These are phyloP conservation scores for Trachymyrmex cornetzi DNA, from an alignment of 1,140 invertebrate genomes.

Conservation along the genomic window DNA sequence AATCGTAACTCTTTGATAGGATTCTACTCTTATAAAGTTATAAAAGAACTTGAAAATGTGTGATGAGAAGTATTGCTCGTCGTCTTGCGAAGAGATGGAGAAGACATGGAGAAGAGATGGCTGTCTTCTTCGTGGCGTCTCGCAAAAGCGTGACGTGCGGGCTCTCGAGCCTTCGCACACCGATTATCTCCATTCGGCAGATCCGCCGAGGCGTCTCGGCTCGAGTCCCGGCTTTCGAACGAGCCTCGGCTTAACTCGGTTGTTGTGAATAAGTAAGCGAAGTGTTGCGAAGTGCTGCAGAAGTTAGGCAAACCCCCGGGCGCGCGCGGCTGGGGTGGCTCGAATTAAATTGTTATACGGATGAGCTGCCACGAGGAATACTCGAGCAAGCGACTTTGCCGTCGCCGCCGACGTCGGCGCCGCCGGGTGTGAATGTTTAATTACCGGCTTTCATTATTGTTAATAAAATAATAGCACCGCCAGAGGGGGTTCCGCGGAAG, in stretches of 20 bases:
- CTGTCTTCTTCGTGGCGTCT: neutral
- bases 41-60: neutral
- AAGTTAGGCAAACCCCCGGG: conserved; percentile 80
- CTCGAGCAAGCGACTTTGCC: conserved; percentile 75
- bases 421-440: conserved; percentile 83
- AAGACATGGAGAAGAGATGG: neutral
- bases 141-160: conserved; percentile 51
- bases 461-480: conserved; percentile 78
- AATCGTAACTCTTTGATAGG: neutral
- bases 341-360: conserved; percentile 86
- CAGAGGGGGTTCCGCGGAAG: conserved; percentile 2
- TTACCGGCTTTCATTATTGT: conserved; percentile 80
- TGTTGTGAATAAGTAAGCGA: conserved; percentile 86
- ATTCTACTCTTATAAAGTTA: neutral
- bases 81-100: neutral
- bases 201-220: conserved; percentile 82
- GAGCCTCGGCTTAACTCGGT: conserved; percentile 85
- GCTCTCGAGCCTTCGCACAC: conserved; percentile 66
- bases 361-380: conserved; percentile 85
- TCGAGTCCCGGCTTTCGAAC: conserved; percentile 78
- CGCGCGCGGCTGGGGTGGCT: conserved; percentile 72
- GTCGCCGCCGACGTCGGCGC: conserved; percentile 72
- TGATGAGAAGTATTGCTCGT: too few species aligned
- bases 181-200: conserved; percentile 83
- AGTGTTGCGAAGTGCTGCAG: conserved; percentile 83